Base-by-base conservation (phyloP, 2,888 invertebrate genomes). In the Biston stratarius region DNA sequence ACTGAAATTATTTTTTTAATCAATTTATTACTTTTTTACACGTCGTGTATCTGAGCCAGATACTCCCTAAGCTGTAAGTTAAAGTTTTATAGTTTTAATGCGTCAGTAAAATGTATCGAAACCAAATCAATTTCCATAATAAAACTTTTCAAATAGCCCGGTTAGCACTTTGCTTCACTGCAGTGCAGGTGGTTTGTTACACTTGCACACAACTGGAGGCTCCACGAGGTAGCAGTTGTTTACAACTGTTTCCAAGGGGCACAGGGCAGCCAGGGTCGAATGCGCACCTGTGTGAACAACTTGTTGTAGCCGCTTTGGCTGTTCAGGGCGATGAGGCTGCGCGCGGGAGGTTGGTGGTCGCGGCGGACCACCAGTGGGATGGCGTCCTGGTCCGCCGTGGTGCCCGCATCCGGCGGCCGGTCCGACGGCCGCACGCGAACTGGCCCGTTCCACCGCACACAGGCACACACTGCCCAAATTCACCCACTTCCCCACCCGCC, bases 231-330 rank as follows among this genome's bases (percentile, higher is more conserved):
- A 5, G 9, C 8, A 38, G 38, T 8, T 64, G 63, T 64, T 64
- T 51, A 64, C 58, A 52, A 12, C 47, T 5, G 49, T 3, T 12
- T 14, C 55, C 55, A 42, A 1, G 24, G 3, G 24, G 8, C 38
- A 1, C 33, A 44, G 44, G 24, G 11, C 11, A 5, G n/a, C 34
- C 12, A 5, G 15, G 1, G 14, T 62, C 76, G 80, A 82, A 78
- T 80, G 78, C 90, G 86, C 87, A 97, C 97, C 97, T 97, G 97
- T 70, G 97, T 96, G 84, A 97, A 97, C 87, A 97, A 95, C 95
- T 97, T 97, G 95, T 97, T 97, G 95, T 97, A 97, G 87, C 96
- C 97, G 86, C 95, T 96, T 90, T 95, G 96, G 94, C 95, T 96
- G 94, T 95, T 96, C 95, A 96, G 96, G 82, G 96, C 96, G 95